These are phyloP conservation scores for Mechanitis mazaeus DNA, from an alignment of 2,888 invertebrate genomes.

Conservation along the genomic window DNA sequence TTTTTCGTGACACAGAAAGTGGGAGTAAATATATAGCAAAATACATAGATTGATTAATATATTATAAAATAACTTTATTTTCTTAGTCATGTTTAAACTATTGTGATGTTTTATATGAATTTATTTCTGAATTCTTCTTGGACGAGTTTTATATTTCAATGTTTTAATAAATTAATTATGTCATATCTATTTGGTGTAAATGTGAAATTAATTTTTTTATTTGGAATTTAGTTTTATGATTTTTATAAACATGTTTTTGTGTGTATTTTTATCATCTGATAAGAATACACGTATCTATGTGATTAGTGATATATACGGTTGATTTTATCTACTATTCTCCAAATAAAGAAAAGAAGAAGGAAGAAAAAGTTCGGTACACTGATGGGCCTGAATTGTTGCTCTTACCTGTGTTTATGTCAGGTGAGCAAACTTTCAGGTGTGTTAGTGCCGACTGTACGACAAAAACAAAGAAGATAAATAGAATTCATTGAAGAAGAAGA, in stretches of 20 bases:
- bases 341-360: slow-evolving; percentile 21
- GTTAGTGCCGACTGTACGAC: slow-evolving; percentile 77
- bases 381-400: slow-evolving; percentile 90
- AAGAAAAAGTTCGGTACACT: slow-evolving; percentile 69
- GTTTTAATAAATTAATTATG: background rate
- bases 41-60: background rate
- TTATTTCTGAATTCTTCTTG: no score
- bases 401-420: slow-evolving; percentile 82
- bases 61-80: background rate
- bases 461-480: slow-evolving; percentile 5
- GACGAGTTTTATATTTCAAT: background rate
- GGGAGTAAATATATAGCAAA: background rate
- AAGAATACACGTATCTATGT: no score
- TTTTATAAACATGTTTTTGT: no score
- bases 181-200: no score
- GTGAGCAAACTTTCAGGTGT: slow-evolving; percentile 95
- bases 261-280: no score
- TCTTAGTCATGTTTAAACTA: no score
- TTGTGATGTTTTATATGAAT: no score
- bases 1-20: slow-evolving; percentile 4
- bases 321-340: background rate
- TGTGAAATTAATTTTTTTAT: no score
- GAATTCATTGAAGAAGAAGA: background rate
- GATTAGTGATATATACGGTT: no score
- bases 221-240: no score